Conservation (phyloP, 2,797 vertebrate species). For the Australoheros facetus region DNA sequence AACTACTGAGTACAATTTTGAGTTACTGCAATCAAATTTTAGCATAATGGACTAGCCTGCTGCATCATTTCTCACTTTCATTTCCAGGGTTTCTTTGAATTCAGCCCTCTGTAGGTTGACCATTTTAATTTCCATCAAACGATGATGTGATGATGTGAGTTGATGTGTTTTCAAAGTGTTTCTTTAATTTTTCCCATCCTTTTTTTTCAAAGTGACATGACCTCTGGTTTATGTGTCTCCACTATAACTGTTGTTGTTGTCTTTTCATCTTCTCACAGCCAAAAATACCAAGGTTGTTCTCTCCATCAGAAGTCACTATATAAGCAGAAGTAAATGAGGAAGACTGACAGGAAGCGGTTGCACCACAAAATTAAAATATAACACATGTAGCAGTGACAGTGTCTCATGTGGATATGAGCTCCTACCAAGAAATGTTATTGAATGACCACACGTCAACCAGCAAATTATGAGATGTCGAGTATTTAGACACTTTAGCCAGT, state of each 20-base stretch:
- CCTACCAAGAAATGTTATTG: background rate
- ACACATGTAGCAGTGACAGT: background rate
- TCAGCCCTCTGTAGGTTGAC: no score
- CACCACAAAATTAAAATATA: slow-evolving; percentile 1
- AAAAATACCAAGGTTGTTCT: slow-evolving; percentile 12
- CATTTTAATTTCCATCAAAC: no score
- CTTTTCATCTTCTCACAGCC: background rate
- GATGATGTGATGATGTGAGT: no score
- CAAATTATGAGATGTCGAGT: slow-evolving; percentile 37
- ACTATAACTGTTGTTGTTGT: background rate
- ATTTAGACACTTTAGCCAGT: slow-evolving; percentile 2
- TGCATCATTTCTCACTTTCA: no score
- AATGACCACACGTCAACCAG: slow-evolving; percentile 8
- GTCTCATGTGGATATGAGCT: background rate
- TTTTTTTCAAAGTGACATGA: background rate
- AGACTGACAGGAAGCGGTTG: background rate
- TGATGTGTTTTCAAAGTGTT: no score
- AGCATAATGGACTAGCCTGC: no score
- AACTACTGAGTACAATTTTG: no score
- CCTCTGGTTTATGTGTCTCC: background rate
- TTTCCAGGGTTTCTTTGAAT: no score
- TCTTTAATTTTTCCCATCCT: no score
- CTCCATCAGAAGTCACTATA: background rate
- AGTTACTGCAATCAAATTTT: no score
- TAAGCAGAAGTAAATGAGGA: slow-evolving; percentile 20